phyloP scores from a whole-genome alignment of 2,888 invertebrate species.

The Acleris holmiana region DNA sequence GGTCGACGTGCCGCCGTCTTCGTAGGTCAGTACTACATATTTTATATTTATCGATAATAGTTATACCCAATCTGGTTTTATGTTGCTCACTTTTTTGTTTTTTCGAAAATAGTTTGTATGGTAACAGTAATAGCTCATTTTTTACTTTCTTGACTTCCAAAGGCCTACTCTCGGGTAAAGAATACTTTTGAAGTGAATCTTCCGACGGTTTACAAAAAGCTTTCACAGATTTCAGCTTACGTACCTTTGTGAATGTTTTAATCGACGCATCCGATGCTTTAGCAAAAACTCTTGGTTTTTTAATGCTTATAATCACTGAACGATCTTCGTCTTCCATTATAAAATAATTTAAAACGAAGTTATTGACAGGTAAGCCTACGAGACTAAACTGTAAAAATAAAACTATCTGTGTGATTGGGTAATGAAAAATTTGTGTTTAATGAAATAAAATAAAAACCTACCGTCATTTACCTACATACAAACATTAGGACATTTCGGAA shows the following conservation, averaged over 20 bases:
- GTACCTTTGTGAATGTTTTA: slow-evolving; percentile 40
- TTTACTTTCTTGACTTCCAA: slow-evolving; percentile 49
- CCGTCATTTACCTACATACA: neutral
- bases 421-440: neutral
- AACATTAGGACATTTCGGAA: neutral
- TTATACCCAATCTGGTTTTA: slow-evolving; percentile 50
- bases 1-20: slow-evolving; percentile 51
- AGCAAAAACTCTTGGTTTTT: slow-evolving; percentile 46
- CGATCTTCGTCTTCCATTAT: slow-evolving; percentile 49
- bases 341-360: slow-evolving; percentile 13
- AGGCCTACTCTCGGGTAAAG: slow-evolving; percentile 49
- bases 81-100: slow-evolving; percentile 51
- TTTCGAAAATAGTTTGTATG: slow-evolving; percentile 59
- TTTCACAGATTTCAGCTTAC: slow-evolving; percentile 36
- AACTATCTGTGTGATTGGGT: neutral
- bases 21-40: slow-evolving; percentile 53
- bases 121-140: slow-evolving; percentile 56
- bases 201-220: slow-evolving; percentile 42
- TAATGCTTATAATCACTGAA: slow-evolving; percentile 53
- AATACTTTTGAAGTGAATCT: slow-evolving; percentile 46
- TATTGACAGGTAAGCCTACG: slow-evolving; percentile 18
- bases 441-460: too few relatives aligned
- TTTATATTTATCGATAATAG: slow-evolving; percentile 60
- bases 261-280: slow-evolving; percentile 35
- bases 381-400: slow-evolving; percentile 7